Base-by-base conservation (phyloP, 1,140 invertebrate genomes). In the Diprion similis region DNA sequence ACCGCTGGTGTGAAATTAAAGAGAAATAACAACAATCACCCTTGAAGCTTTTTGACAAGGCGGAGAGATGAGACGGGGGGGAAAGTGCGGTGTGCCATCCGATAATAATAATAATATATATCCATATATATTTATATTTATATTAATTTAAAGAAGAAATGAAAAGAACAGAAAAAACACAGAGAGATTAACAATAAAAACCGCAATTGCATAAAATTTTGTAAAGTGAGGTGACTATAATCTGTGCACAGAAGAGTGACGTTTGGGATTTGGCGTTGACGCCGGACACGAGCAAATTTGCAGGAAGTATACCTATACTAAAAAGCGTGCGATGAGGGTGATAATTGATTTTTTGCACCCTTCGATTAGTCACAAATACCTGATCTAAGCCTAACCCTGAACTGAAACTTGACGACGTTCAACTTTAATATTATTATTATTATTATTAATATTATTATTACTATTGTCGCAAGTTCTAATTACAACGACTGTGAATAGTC, bases 401-500 rank as follows among this genome's bases (percentile, higher is more conserved):
- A 66, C 48, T 68, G 73, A 65, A 68, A 71, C 66, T 72, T 51
- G 24, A 18, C 66, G 69, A 72, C 70, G 68, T 68, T 70, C 66
- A 51, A 71, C 73, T 68, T 64, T 74, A 71, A 72, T 73, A 76
- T 73, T 73, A 46, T 48, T 19, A 66, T 18, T 19, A 64, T 65
- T 65, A 13, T 24, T 18, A 65, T 66, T 46, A 65, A 46, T 67
- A 72, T 72, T 68, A 24, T 66, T 64, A 72, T 70, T 65, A 51
- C 37, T 11, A 70, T 70, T 75, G 46, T 72, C 65, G 65, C 70
- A 75, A 76, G 73, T 74, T 75, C 73, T 74, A 76, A 76, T 72
- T 72, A 70, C 66, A 51, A 71, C 51, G 72, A 70, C 64, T 46
- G 64, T 47, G 70, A 71, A 48, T 66, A 65, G 46, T 8, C 46